Percentiles rank a stretch among this genome's conserved stretches.
Conservation (phyloP, 2,888 invertebrate genomes). For the Pyrgus malvae region DNA sequence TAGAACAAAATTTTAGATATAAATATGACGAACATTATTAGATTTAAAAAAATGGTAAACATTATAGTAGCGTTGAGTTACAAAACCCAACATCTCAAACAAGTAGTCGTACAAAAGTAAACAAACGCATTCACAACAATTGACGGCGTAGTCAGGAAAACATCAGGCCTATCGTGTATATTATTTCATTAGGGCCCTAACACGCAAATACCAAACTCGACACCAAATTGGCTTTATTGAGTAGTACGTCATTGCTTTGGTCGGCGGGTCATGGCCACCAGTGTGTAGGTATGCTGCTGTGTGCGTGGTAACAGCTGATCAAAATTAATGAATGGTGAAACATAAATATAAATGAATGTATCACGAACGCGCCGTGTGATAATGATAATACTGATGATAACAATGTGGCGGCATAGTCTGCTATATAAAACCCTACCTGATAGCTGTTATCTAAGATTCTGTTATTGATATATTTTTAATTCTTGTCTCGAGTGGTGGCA, state of each 20-base stretch:
- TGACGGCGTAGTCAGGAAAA: conserved; percentile 2
- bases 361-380: conserved; percentile 35
- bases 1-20: too few species aligned
- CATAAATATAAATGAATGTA: conserved; percentile 4
- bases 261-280: conserved; percentile 6
- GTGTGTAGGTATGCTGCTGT: neutral
- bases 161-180: neutral
- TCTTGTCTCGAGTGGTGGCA: conserved; percentile 8
- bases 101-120: too few species aligned
- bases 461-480: conserved; percentile 31
- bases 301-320: conserved; percentile 20
- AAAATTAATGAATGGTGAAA: conserved; percentile 18
- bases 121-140: neutral
- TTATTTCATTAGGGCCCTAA: conserved; percentile 6
- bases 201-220: neutral
- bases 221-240: neutral
- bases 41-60: too few species aligned
- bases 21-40: too few species aligned
- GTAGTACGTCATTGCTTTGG: conserved; percentile 10
- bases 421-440: conserved; percentile 34
- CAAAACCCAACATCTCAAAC: too few species aligned
- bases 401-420: conserved; percentile 30
- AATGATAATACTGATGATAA: conserved; percentile 26
- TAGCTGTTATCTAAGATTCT: conserved; percentile 34
- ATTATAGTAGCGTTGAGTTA: too few species aligned